Conservation (phyloP, 2,888 invertebrate genomes). For the Rhamphomyia laevipes region DNA sequence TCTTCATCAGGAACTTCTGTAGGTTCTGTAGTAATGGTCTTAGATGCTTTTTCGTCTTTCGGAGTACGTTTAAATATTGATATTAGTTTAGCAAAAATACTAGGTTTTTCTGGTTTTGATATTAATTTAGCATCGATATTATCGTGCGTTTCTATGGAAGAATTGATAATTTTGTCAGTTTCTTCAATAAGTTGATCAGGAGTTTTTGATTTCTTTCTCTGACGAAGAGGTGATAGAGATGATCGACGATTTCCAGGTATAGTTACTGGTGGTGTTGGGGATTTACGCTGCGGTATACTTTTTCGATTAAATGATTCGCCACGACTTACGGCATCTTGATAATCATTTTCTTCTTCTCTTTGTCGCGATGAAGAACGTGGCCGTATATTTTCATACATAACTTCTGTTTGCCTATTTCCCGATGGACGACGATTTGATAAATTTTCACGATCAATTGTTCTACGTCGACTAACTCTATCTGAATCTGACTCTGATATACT, state of each 20-base stretch:
- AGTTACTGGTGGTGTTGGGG: slow-evolving; percentile 12
- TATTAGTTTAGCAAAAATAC: background rate
- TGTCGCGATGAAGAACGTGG: too few species aligned
- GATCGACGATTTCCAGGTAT: slow-evolving; percentile 25
- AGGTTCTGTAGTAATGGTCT: background rate
- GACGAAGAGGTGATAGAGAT: slow-evolving; percentile 31
- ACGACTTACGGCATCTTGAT: slow-evolving; percentile 10
- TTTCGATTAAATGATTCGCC: background rate
- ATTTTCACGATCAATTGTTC: too few species aligned
- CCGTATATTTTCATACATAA: too few species aligned
- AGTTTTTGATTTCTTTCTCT: slow-evolving; percentile 29
- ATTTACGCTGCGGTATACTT: background rate
- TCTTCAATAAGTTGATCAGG: slow-evolving; percentile 23
- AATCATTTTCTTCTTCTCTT: background rate
- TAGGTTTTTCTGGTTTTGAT: background rate
- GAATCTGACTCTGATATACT: slow-evolving; percentile 35
- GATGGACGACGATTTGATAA: too few species aligned
- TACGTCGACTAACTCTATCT: slow-evolving; percentile 8
- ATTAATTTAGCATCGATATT: background rate
- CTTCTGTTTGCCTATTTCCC: too few species aligned
- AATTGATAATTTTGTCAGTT: slow-evolving; percentile 16
- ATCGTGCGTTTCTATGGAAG: slow-evolving; percentile 16
- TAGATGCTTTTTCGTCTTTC: background rate
- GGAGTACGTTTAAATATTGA: slow-evolving; percentile 6
- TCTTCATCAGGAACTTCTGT: background rate